Conservation (phyloP, 35 echinoderm and acorn worm species). For the Diadema setosum region DNA sequence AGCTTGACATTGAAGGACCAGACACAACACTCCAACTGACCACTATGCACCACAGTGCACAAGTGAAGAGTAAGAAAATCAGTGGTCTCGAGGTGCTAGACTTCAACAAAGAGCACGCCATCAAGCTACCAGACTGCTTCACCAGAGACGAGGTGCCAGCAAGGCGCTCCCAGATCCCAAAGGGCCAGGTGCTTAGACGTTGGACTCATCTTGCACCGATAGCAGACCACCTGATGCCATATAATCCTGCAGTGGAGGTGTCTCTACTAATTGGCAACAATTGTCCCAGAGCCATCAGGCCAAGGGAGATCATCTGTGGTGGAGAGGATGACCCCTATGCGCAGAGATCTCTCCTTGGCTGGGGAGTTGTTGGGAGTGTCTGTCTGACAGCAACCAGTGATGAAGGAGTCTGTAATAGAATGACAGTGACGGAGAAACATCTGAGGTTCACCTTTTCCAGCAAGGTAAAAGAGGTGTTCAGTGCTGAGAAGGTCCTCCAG, state of each 20-base stretch:
- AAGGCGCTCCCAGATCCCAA: not conserved
- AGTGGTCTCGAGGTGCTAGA: not conserved
- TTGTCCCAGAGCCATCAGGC: not conserved
- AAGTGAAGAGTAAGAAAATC: not conserved
- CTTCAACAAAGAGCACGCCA: not conserved
- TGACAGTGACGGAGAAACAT: not conserved
- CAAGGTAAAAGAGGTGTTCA: not conserved
- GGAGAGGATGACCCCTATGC: slow-evolving; percentile 57
- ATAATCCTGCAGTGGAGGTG: not conserved
- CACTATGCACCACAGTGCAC: too few relatives aligned
- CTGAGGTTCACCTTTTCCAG: not conserved
- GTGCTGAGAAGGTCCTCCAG: not conserved
- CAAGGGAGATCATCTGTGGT: not conserved
- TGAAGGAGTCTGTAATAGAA: not conserved
- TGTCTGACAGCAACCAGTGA: not conserved
- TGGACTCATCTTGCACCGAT: slow-evolving; percentile 56
- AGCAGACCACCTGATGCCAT: not conserved
- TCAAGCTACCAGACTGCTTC: not conserved
- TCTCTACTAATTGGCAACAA: not conserved
- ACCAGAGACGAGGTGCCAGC: not conserved
- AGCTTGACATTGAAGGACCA: not conserved
- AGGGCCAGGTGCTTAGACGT: slow-evolving; percentile 4
- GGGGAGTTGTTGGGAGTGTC: slow-evolving; percentile 59
- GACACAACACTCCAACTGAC: not conserved
- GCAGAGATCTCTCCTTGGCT: slow-evolving; percentile 31